Percentiles rank a stretch among this genome's conserved stretches.
Evolutionary conservation across 2,113 vertebrate species (phyloP).

Genomic region (Spea bombifrons): DNA sequence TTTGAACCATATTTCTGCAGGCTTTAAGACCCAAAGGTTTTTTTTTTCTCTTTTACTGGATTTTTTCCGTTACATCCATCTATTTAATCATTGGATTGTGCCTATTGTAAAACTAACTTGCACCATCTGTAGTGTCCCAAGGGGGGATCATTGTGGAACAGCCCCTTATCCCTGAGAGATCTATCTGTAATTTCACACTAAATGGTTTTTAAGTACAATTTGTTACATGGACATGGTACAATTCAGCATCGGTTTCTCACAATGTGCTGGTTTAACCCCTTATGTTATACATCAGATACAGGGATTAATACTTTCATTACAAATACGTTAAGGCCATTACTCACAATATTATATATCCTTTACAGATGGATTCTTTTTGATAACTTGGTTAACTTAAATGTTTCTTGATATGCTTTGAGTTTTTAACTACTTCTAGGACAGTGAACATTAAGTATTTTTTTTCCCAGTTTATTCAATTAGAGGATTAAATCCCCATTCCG

Average conservation of each 20-base stretch:
- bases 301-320: no score
- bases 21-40: conserved; percentile 4
- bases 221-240: conserved; percentile 16
- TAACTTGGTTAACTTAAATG: no score
- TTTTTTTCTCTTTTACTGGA: background rate
- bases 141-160: conserved; percentile 20
- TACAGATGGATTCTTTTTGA: no score
- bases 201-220: conserved; percentile 27
- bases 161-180: conserved; percentile 15
- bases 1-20: background rate
- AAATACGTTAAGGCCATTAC: no score
- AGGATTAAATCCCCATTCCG: no score
- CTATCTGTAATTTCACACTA: conserved; percentile 41
- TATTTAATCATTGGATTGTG: conserved; percentile 41
- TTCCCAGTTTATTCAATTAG: no score
- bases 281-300: background rate
- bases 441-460: no score
- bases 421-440: no score
- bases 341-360: no score
- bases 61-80: conserved; percentile 36
- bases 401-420: no score
- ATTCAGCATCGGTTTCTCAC: conserved; percentile 8
- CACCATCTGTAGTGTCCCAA: conserved; percentile 40
- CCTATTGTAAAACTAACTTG: conserved; percentile 37
- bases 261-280: background rate